A percentile compares a stretch with the other conserved stretches of the same genome.
Conservation (phyloP, 2,113 vertebrate species). For the Callospermophilus lateralis region DNA sequence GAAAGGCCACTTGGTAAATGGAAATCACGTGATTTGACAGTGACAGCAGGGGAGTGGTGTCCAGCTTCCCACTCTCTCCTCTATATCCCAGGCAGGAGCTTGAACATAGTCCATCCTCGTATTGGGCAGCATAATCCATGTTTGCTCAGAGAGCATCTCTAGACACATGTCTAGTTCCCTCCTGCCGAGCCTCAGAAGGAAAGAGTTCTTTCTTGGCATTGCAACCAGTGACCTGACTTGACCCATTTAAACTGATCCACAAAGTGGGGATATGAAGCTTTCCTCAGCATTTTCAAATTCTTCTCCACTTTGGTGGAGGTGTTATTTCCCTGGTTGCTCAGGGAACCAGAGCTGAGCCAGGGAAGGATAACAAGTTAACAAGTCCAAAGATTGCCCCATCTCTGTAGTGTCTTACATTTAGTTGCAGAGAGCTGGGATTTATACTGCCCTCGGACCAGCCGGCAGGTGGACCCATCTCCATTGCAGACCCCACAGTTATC, state of each 20-base stretch:
- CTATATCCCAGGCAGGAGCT: not conserved
- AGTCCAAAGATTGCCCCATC: not conserved
- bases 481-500: conserved; percentile 98
- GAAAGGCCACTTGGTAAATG: not conserved
- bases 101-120: not conserved
- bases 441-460: conserved; percentile 96
- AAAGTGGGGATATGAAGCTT: not conserved
- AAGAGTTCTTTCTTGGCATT: not conserved
- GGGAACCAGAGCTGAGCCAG: not conserved
- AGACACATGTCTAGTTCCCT: not conserved
- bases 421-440: conserved; percentile 95
- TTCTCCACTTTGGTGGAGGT: not conserved
- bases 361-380: not conserved
- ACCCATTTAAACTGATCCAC: not conserved
- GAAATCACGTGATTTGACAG: not conserved
- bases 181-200: not conserved
- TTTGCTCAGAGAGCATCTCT: not conserved
- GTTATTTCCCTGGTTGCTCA: not conserved
- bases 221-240: not conserved
- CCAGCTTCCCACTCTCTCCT: not conserved
- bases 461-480: conserved; percentile 97
- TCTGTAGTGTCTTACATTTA: conserved; percentile 91
- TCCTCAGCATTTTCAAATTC: not conserved
- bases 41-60: not conserved
- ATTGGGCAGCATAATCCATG: not conserved